Percentiles rank a stretch among this genome's conserved stretches.
phyloP scores from a whole-genome alignment of 1,140 invertebrate species.

The Pseudomyrmex dendroicus region DNA sequence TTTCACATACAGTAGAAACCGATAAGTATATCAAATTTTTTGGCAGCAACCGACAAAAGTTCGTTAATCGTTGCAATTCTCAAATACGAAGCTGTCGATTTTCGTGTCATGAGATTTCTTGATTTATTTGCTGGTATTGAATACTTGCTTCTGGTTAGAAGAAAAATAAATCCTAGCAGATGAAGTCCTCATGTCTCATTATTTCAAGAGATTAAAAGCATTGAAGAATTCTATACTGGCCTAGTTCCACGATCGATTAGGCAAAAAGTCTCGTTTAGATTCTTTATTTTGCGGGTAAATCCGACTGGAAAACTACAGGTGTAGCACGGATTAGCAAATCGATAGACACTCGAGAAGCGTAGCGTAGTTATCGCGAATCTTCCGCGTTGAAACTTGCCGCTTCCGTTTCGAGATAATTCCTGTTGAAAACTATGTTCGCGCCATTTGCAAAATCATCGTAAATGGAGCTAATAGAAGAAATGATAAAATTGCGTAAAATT shows the following conservation, averaged over 20 bases:
- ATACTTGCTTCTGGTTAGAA: not conserved
- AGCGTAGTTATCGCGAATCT: slow-evolving; percentile 32
- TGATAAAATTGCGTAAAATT: too few relatives aligned
- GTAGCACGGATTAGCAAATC: slow-evolving; percentile 57
- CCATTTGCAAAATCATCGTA: slow-evolving; percentile 23
- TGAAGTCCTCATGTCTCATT: slow-evolving; percentile 32
- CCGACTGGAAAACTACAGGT: slow-evolving; percentile 58
- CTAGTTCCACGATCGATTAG: slow-evolving; percentile 46
- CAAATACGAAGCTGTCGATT: not conserved
- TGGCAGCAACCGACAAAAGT: not conserved
- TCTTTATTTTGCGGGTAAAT: slow-evolving; percentile 56
- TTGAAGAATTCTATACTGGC: slow-evolving; percentile 40
- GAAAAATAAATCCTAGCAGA: not conserved
- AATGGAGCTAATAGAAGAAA: not conserved
- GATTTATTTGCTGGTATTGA: not conserved
- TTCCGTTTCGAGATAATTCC: slow-evolving; percentile 26
- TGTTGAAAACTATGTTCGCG: slow-evolving; percentile 21
- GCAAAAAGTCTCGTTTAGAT: slow-evolving; percentile 23
- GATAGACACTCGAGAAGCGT: slow-evolving; percentile 56
- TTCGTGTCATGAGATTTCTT: not conserved
- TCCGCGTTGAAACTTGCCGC: slow-evolving; percentile 35
- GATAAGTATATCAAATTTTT: not conserved
- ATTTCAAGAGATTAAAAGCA: slow-evolving; percentile 47
- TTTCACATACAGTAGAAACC: not conserved
- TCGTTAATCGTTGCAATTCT: not conserved